A percentile compares a stretch with the other conserved stretches of the same genome.
Conservation (phyloP, 2,797 vertebrate genomes). For the Thunnus albacares region DNA sequence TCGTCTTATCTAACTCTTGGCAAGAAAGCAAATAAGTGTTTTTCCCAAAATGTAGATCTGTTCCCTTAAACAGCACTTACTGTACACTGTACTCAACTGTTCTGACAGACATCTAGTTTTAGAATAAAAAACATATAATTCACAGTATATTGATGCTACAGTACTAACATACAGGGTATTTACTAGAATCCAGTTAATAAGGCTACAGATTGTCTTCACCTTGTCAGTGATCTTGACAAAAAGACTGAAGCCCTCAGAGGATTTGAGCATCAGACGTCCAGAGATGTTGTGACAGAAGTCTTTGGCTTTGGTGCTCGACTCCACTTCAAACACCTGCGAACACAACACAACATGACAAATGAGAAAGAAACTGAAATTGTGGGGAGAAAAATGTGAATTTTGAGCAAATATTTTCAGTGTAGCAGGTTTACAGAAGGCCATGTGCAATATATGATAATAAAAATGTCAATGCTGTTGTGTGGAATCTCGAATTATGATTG, state of each 20-base stretch:
- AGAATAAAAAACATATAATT: too few species aligned
- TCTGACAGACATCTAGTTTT: too few species aligned
- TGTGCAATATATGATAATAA: background rate
- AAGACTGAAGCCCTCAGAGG: constrained; percentile 96
- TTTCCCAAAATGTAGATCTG: too few species aligned
- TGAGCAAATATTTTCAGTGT: too few species aligned
- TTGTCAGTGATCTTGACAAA: constrained; percentile 99
- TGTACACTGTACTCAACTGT: too few species aligned
- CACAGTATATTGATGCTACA: too few species aligned
- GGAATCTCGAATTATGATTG: background rate
- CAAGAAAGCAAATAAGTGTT: too few species aligned
- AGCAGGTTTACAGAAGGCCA: background rate
- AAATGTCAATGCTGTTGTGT: background rate
- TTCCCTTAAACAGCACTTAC: too few species aligned
- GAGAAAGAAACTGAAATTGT: background rate
- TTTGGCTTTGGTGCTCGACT: constrained; percentile 98
- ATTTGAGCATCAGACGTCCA: constrained; percentile 91
- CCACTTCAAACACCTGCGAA: constrained; percentile 95
- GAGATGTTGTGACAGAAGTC: constrained; percentile 98
- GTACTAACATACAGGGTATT: too few species aligned
- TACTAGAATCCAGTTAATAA: background rate
- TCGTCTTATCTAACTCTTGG: too few species aligned
- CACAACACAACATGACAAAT: background rate
- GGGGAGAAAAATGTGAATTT: background rate
- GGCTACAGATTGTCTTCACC: constrained; percentile 79